These are phyloP conservation scores for Hoplias malabaricus DNA, from an alignment of 2,113 vertebrate genomes.

Conservation along the genomic window DNA sequence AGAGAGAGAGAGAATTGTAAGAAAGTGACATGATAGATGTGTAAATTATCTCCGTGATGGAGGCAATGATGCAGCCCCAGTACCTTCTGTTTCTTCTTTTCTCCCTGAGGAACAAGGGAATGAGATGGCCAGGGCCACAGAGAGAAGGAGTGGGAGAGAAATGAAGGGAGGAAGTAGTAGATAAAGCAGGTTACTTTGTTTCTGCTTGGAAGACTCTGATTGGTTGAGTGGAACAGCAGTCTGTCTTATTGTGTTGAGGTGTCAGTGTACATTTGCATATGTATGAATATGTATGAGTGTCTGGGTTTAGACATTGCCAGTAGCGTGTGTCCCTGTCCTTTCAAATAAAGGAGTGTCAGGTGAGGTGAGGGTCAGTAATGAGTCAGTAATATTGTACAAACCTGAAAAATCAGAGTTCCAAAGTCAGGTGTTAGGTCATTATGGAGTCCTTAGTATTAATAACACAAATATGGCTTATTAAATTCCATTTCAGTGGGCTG, in stretches of 20 bases:
- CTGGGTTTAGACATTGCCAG: conserved; percentile 72
- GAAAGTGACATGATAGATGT: conserved; percentile 99
- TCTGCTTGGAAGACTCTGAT: conserved; percentile 82
- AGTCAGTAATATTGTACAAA: conserved; percentile 7
- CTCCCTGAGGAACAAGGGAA: conserved; percentile 65
- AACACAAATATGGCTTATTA: no score
- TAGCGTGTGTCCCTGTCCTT: conserved; percentile 68
- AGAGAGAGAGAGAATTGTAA: conserved; percentile 81
- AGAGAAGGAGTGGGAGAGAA: conserved; percentile 39
- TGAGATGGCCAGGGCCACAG: conserved; percentile 50
- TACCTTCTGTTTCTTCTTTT: conserved; percentile 95
- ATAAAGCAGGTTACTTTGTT: conserved; percentile 78
- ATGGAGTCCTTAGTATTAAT: no score
- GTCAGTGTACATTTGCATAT: conserved; percentile 77
- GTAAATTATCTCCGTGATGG: conserved; percentile 99
- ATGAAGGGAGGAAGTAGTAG: conserved; percentile 14
- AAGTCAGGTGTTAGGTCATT: neutral
- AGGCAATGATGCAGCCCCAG: conserved; percentile 99
- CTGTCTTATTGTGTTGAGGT: conserved; percentile 87
- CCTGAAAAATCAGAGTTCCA: neutral
- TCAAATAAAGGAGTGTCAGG: conserved; percentile 46
- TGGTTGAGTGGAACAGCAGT: conserved; percentile 82
- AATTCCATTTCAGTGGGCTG: no score
- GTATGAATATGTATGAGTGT: conserved; percentile 61
- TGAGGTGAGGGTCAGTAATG: conserved; percentile 4